phyloP scores from a whole-genome alignment of 2,797 vertebrate genomes.

The Parauchenoglanis punctatus region DNA sequence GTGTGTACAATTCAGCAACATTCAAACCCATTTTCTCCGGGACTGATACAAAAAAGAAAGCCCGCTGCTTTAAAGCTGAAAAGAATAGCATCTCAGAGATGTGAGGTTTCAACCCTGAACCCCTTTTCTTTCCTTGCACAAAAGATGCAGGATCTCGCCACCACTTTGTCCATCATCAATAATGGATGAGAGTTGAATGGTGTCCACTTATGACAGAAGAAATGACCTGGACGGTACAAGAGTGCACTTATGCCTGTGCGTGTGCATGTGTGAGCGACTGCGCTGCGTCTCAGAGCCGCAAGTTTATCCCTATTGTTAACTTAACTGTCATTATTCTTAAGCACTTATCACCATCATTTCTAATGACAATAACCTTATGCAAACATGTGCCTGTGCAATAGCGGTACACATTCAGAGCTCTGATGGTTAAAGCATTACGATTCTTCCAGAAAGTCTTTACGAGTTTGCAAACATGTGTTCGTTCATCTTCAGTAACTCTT shows the following conservation, averaged over 20 bases:
- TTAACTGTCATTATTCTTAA: slow-evolving; percentile 3
- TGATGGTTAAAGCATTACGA: neutral
- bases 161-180: slow-evolving; percentile 77
- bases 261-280: neutral
- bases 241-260: neutral
- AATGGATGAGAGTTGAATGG: slow-evolving; percentile 74
- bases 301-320: neutral
- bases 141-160: slow-evolving; percentile 71
- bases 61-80: slow-evolving; percentile 55
- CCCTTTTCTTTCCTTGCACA: slow-evolving; percentile 59
- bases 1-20: slow-evolving; percentile 62
- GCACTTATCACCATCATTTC: neutral
- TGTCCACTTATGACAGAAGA: slow-evolving; percentile 70
- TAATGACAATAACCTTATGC: neutral
- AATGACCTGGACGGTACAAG: slow-evolving; percentile 34
- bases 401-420: neutral
- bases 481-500: neutral
- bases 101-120: slow-evolving; percentile 71
- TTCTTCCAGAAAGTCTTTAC: neutral
- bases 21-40: slow-evolving; percentile 66
- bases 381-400: neutral
- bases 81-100: slow-evolving; percentile 66
- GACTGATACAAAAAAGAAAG: slow-evolving; percentile 64
- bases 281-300: neutral
- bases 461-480: neutral